Conservation (phyloP, 2,797 vertebrate genomes). For the Aeoliscus strigatus region DNA sequence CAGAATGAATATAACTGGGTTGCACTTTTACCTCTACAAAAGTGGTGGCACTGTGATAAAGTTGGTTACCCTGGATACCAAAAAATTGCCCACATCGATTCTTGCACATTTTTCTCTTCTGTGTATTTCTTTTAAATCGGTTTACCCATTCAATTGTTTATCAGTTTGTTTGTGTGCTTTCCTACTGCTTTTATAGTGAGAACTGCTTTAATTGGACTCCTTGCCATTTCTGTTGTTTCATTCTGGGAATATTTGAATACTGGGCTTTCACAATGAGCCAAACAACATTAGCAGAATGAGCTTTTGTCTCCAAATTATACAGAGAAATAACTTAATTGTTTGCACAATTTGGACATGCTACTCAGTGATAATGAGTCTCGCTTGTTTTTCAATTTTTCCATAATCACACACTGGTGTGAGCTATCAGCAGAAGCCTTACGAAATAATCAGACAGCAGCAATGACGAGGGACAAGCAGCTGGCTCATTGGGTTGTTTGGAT, state of each 20-base stretch:
- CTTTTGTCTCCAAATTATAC: constrained; percentile 55
- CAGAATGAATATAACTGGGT: constrained; percentile 48
- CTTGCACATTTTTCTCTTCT: constrained; percentile 54
- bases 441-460: constrained; percentile 41
- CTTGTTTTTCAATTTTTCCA: constrained; percentile 38
- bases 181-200: constrained; percentile 30
- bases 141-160: constrained; percentile 30
- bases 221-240: constrained; percentile 33
- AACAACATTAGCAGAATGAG: constrained; percentile 46
- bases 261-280: constrained; percentile 44
- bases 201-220: constrained; percentile 46
- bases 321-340: constrained; percentile 45
- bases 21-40: constrained; percentile 62
- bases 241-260: constrained; percentile 25
- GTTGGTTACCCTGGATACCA: constrained; percentile 77
- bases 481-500: constrained; percentile 8
- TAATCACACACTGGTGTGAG: constrained; percentile 28
- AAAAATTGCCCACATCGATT: constrained; percentile 73
- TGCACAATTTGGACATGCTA: constrained; percentile 25
- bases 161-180: constrained; percentile 26
- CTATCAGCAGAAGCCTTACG: constrained; percentile 26
- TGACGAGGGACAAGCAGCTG: constrained; percentile 22
- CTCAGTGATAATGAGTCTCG: constrained; percentile 37
- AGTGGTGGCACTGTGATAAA: constrained; percentile 71
- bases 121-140: constrained; percentile 43